phyloP scores from a whole-genome alignment of 2,888 invertebrate genomes.

The Phengaris alcon region DNA sequence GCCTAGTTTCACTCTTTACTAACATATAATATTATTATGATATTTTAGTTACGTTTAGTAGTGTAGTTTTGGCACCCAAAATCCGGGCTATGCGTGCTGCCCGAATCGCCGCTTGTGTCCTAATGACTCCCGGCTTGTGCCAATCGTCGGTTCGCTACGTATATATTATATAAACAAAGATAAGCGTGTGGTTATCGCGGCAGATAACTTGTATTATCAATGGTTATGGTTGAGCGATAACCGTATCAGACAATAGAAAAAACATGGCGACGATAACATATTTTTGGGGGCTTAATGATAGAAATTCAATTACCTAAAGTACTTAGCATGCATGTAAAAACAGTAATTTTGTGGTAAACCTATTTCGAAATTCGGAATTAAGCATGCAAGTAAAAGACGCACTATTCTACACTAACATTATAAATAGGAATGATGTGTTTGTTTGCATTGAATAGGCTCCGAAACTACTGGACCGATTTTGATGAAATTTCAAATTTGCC shows the following conservation, averaged over 20 bases:
- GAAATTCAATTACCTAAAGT: background rate
- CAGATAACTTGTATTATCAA: slow-evolving; percentile 4
- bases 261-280: slow-evolving; percentile 7
- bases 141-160: background rate
- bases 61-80: background rate
- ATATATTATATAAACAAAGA: slow-evolving; percentile 5
- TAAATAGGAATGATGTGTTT: no score
- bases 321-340: background rate
- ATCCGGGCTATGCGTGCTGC: background rate
- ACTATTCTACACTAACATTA: no score
- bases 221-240: slow-evolving; percentile 3
- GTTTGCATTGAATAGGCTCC: no score
- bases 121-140: background rate
- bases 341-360: no score
- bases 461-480: no score
- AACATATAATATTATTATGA: no score
- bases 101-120: background rate
- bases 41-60: background rate
- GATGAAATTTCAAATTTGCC: no score
- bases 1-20: no score
- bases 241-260: slow-evolving; percentile 12
- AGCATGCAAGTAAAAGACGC: no score
- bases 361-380: no score
- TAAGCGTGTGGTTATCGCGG: slow-evolving; percentile 9
- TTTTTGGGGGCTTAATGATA: background rate